A percentile compares a stretch with the other conserved stretches of the same genome.
phyloP scores from a whole-genome alignment of 92 coral and sea anemone genomes.

The Pocillopora meandrina region DNA sequence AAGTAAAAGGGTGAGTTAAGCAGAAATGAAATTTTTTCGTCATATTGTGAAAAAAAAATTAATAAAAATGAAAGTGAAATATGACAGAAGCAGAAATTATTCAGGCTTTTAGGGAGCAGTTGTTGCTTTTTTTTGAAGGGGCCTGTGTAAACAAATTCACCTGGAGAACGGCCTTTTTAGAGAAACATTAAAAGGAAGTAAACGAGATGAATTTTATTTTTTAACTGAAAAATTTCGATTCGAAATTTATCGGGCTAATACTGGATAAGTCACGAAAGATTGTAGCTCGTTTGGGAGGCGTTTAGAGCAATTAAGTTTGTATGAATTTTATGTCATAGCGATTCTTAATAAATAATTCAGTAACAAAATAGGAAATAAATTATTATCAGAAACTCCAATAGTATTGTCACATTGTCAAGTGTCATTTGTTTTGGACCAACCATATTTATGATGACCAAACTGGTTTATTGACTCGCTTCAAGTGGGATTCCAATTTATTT shows the following conservation, averaged over 20 bases:
- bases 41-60: neutral
- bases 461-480: neutral
- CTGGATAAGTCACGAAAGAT: too few relatives aligned
- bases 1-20: too few relatives aligned
- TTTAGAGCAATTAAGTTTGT: neutral
- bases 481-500: constrained; percentile 4
- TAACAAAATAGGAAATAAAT: constrained; percentile 18
- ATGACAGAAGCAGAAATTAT: neutral
- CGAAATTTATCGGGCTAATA: too few relatives aligned
- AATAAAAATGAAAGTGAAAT: neutral
- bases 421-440: neutral
- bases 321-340: too few relatives aligned
- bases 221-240: neutral
- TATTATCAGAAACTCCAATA: neutral
- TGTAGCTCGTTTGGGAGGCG: too few relatives aligned
- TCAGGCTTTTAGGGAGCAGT: neutral
- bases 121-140: neutral
- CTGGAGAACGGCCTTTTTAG: constrained; percentile 29
- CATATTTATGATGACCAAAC: neutral
- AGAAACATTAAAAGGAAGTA: neutral
- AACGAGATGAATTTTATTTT: constrained; percentile 7
- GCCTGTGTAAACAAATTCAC: constrained; percentile 33
- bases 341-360: constrained; percentile 16
- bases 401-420: neutral
- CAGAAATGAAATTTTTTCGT: neutral